Evolutionary conservation across 23 tunicate genomes (phyloP).

Genomic region (Pegea sp.): DNA sequence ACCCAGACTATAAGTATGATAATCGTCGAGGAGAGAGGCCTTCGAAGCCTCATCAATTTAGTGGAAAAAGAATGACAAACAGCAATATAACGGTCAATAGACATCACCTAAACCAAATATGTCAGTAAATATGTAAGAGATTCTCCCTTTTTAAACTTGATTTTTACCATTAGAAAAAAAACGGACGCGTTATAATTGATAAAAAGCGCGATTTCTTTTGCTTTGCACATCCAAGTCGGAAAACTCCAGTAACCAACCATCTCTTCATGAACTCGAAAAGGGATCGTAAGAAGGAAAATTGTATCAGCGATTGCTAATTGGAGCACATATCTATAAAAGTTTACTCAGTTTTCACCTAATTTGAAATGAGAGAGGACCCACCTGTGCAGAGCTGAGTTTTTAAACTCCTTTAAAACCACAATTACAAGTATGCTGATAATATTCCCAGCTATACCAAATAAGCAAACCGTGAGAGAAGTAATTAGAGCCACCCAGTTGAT

Average conservation of each 20-base stretch:
- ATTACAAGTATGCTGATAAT: no score
- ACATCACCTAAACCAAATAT: conserved; percentile 51
- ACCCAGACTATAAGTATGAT: conserved; percentile 27
- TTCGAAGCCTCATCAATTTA: conserved; percentile 16
- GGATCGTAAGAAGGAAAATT: conserved; percentile 17
- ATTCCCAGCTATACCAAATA: no score
- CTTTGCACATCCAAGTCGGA: conserved; percentile 35
- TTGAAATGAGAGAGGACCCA: no score
- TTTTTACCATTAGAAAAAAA: conserved; percentile 20
- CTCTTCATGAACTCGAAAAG: conserved; percentile 18
- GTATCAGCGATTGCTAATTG: conserved; percentile 37
- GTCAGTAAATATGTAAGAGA: no score
- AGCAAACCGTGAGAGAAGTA: no score
- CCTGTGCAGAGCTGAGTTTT: no score
- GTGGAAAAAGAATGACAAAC: conserved; percentile 55
- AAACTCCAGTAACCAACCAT: conserved; percentile 12
- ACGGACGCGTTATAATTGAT: conserved; percentile 24
- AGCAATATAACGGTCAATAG: conserved; percentile 64
- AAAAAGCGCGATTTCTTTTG: conserved; percentile 13
- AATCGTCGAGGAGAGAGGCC: conserved; percentile 7
- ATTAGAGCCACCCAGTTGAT: no score
- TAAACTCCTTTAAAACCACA: no score
- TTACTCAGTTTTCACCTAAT: no score
- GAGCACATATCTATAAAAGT: conserved; percentile 16
- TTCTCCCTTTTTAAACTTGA: no score